phyloP scores from a whole-genome alignment of 2,888 invertebrate species.

The Aplocera efformata region DNA sequence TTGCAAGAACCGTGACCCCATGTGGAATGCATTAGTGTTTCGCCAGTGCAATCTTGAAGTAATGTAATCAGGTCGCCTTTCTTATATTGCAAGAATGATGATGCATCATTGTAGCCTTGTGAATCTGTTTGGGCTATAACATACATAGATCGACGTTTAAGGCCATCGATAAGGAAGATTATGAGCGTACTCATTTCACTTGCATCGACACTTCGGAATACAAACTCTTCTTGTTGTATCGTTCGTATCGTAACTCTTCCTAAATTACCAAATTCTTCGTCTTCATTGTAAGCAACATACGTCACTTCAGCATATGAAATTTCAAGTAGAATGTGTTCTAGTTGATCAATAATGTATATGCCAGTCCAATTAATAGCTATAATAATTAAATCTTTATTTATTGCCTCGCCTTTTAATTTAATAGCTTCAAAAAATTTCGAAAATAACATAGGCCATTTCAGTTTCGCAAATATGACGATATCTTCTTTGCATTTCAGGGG shows the following conservation, averaged over 20 bases:
- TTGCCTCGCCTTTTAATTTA: constrained; percentile 85
- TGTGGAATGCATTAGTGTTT: constrained; percentile 84
- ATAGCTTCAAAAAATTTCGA: constrained; percentile 96
- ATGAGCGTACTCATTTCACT: constrained; percentile 91
- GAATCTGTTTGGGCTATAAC: constrained; percentile 86
- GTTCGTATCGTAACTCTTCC: constrained; percentile 89
- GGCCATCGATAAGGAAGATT: constrained; percentile 90
- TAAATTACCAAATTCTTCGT: constrained; percentile 69
- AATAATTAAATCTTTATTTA: constrained; percentile 87
- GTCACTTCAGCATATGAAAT: constrained; percentile 92
- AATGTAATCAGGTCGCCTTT: constrained; percentile 92
- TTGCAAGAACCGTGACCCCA: constrained; percentile 88
- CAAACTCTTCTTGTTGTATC: constrained; percentile 92
- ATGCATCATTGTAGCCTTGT: constrained; percentile 76
- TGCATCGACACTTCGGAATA: constrained; percentile 93
- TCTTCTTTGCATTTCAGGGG: constrained; percentile 90
- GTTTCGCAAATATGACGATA: constrained; percentile 93
- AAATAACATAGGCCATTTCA: constrained; percentile 96
- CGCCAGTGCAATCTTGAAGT: constrained; percentile 87
- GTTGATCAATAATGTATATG: constrained; percentile 94
- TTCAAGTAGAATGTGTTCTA: constrained; percentile 94
- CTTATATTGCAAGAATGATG: constrained; percentile 80
- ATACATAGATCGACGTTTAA: constrained; percentile 91
- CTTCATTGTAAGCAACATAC: constrained; percentile 83
- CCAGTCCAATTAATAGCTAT: constrained; percentile 97